Evolutionary conservation across 2,797 vertebrate species (phyloP).

Genomic region (Hippoglossus hippoglossus): DNA sequence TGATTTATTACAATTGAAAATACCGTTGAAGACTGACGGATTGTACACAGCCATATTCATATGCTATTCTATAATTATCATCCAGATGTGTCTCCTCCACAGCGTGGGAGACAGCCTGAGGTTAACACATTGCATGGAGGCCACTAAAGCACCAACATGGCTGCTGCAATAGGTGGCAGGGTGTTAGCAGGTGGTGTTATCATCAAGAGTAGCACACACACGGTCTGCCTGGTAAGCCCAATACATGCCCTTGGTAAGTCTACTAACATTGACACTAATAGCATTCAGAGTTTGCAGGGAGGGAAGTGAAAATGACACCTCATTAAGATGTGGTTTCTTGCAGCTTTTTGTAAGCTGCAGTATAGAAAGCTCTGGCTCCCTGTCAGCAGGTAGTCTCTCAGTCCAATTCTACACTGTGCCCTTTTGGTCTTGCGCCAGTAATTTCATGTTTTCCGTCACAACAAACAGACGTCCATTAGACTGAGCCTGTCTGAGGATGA

Average conservation of each 20-base stretch:
- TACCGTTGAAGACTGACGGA: background rate
- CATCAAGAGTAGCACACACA: too few species aligned
- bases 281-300: background rate
- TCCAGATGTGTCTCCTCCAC: background rate
- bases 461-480: conserved; percentile 13
- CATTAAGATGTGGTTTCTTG: background rate
- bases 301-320: background rate
- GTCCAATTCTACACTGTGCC: conserved; percentile 26
- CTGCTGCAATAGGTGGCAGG: background rate
- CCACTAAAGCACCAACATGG: background rate
- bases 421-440: conserved; percentile 9
- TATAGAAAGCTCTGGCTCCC: background rate
- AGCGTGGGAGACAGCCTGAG: background rate
- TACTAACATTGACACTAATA: too few species aligned
- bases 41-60: background rate
- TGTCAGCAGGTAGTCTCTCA: conserved; percentile 20
- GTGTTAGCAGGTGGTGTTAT: too few species aligned
- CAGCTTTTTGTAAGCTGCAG: background rate
- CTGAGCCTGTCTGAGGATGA: conserved; percentile 16
- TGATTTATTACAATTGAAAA: too few species aligned
- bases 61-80: background rate
- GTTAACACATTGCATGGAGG: background rate
- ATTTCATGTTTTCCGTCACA: conserved; percentile 44
- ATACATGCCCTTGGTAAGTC: too few species aligned
- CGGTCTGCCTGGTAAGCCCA: too few species aligned